These are phyloP conservation scores for Acanthopagrus latus DNA, from an alignment of 2,797 vertebrate genomes.

Conservation along the genomic window DNA sequence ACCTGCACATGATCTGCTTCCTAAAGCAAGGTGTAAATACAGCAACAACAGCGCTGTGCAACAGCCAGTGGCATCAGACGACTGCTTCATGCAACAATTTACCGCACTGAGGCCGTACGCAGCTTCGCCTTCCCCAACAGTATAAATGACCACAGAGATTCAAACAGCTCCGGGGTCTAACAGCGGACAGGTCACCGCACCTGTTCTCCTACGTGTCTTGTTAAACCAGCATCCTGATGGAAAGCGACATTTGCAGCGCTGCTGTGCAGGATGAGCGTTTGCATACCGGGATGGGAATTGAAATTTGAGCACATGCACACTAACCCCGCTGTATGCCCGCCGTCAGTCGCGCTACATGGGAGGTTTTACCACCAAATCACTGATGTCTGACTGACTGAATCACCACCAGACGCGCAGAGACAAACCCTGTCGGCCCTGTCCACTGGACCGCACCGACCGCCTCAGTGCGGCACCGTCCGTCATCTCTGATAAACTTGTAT, in stretches of 20 bases:
- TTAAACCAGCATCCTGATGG: not conserved
- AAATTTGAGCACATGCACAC: conserved; percentile 32
- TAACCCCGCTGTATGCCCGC: conserved; percentile 36
- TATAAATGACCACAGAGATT: conserved; percentile 5
- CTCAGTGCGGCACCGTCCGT: conserved; percentile 55
- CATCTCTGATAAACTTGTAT: conserved; percentile 72
- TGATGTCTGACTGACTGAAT: conserved; percentile 4
- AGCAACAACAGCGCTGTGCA: not conserved
- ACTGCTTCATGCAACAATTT: conserved; percentile 43
- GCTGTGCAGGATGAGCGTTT: conserved; percentile 12
- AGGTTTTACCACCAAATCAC: conserved; percentile 18
- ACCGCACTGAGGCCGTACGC: conserved; percentile 34
- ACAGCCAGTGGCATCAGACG: not conserved
- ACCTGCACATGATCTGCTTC: conserved; percentile 32
- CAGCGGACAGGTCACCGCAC: not conserved
- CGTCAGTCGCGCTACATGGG: conserved; percentile 21
- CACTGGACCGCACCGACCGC: conserved; percentile 4
- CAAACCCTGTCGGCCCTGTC: conserved; percentile 3
- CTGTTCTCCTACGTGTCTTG: not conserved
- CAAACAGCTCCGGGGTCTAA: not conserved
- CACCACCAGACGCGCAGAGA: not conserved
- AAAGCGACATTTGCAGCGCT: not conserved
- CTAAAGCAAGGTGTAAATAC: conserved; percentile 28
- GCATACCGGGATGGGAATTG: not conserved
- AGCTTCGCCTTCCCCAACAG: conserved; percentile 11